phyloP scores from a whole-genome alignment of 2,888 invertebrate genomes.

The Drosophila borborema region DNA sequence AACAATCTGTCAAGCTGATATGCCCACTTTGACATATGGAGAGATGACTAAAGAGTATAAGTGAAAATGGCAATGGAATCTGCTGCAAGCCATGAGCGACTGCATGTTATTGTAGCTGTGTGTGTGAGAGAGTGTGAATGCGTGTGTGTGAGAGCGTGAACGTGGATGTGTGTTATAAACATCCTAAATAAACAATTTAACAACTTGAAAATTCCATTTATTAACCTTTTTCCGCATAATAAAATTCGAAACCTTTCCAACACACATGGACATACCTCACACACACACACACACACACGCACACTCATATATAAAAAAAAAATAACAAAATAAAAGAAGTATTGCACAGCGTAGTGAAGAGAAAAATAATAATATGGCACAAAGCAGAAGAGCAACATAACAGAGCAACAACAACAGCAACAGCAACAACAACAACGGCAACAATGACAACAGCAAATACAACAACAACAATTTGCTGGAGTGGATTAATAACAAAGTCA shows the following conservation, averaged over 20 bases:
- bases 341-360: constrained; percentile 32
- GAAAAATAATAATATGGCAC: constrained; percentile 33
- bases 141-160: constrained; percentile 6
- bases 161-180: constrained; percentile 20
- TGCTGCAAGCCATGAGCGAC: constrained; percentile 36
- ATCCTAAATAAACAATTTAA: constrained; percentile 76
- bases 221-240: constrained; percentile 75
- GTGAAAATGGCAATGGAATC: constrained; percentile 47
- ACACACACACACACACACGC: constrained; percentile 12
- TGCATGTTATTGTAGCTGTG: background rate
- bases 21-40: background rate
- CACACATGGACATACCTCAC: constrained; percentile 13
- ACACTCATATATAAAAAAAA: background rate
- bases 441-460: constrained; percentile 13
- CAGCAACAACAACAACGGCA: constrained; percentile 31
- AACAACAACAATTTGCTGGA: constrained; percentile 59
- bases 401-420: constrained; percentile 19
- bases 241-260: constrained; percentile 63
- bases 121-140: background rate
- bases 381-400: constrained; percentile 29
- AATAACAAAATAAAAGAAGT: constrained; percentile 13
- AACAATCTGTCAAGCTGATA: background rate
- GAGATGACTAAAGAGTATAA: background rate
- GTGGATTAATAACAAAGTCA: constrained; percentile 75
- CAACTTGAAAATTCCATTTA: constrained; percentile 76